These are phyloP conservation scores for Neogale vison DNA, from an alignment of 2,113 vertebrate species.

Conservation along the genomic window DNA sequence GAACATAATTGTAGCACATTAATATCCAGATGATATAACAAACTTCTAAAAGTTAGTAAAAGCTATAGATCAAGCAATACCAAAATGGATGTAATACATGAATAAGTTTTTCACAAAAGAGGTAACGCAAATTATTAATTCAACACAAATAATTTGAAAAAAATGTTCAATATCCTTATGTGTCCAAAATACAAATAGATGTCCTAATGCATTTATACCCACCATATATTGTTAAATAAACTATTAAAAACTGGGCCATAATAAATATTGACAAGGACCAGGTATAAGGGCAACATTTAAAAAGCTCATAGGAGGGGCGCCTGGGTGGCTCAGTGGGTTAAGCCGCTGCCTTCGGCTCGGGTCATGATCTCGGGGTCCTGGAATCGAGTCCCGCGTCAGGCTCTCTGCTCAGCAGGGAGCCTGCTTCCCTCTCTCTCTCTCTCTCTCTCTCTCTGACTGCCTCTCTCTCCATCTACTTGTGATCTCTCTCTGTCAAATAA, in stretches of 20 bases:
- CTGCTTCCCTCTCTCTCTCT: too few species aligned
- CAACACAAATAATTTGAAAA: background rate
- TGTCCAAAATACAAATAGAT: background rate
- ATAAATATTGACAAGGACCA: background rate
- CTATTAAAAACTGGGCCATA: background rate
- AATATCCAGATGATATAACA: background rate
- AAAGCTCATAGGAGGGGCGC: background rate
- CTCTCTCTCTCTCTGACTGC: too few species aligned
- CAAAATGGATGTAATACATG: background rate
- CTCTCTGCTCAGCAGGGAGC: too few species aligned
- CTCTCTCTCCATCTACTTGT: too few species aligned
- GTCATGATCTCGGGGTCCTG: too few species aligned
- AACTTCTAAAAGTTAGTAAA: background rate
- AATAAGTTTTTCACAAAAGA: background rate
- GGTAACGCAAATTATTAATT: background rate
- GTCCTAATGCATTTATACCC: background rate
- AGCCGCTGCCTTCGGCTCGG: too few species aligned
- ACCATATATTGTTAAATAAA: background rate
- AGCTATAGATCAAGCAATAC: background rate
- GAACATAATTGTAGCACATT: background rate
- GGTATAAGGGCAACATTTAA: background rate
- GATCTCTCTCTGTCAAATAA: too few species aligned
- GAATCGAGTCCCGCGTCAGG: too few species aligned
- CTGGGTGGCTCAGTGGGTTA: too few species aligned
- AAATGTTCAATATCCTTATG: background rate